These are phyloP conservation scores for Troides helena DNA, from an alignment of 2,888 invertebrate genomes.

Conservation along the genomic window DNA sequence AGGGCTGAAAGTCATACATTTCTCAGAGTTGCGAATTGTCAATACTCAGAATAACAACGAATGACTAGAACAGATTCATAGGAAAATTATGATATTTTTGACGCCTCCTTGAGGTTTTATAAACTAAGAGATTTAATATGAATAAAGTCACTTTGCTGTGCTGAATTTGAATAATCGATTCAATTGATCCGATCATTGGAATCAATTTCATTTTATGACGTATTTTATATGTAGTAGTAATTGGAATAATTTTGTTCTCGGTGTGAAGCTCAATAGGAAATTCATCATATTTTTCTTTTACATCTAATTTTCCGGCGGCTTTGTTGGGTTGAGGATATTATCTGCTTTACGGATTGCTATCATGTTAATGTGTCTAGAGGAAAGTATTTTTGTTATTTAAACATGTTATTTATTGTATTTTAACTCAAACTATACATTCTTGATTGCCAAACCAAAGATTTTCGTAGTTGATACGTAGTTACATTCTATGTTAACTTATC, in stretches of 20 bases:
- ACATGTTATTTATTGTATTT: not conserved
- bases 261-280: not conserved
- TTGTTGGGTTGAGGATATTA: not conserved
- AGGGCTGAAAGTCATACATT: not conserved
- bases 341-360: not conserved
- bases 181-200: not conserved
- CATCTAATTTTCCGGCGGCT: not conserved
- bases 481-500: not conserved
- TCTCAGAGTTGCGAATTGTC: not conserved
- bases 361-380: not conserved
- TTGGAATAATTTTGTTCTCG: not conserved
- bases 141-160: not conserved
- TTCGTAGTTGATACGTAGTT: not conserved
- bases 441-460: conserved; percentile 20
- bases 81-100: conserved; percentile 23
- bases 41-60: conserved; percentile 2
- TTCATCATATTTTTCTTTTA: not conserved
- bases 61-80: conserved; percentile 16
- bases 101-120: conserved; percentile 24
- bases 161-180: not conserved
- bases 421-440: not conserved
- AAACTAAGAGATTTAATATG: not conserved
- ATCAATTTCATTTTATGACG: no score
- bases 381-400: not conserved
- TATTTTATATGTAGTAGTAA: no score